A percentile compares a stretch with the other conserved stretches of the same genome.
phyloP scores from a whole-genome alignment of 1,140 invertebrate species.

The Octopus bimaculoides region DNA sequence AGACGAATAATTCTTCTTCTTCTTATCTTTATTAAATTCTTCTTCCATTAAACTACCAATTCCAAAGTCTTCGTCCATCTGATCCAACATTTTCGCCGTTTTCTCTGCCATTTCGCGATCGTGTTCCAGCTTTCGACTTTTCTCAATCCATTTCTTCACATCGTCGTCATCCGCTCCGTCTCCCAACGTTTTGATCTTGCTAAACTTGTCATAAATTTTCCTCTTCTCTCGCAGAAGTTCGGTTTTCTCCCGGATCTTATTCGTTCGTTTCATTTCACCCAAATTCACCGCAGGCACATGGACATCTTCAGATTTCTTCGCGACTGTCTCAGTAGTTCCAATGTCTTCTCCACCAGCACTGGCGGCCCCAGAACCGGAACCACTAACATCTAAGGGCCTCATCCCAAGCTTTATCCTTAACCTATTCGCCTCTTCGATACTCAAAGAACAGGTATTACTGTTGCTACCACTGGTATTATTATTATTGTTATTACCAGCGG shows the following conservation, averaged over 20 bases:
- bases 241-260: slow-evolving; percentile 79
- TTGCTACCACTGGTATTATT: background rate
- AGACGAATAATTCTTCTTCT: slow-evolving; percentile 45
- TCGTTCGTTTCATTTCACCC: slow-evolving; percentile 70
- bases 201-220: slow-evolving; percentile 73
- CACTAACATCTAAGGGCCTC: slow-evolving; percentile 78
- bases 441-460: slow-evolving; percentile 61
- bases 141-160: slow-evolving; percentile 73
- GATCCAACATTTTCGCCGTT: slow-evolving; percentile 87
- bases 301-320: slow-evolving; percentile 69
- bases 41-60: slow-evolving; percentile 78
- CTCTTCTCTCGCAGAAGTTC: slow-evolving; percentile 70
- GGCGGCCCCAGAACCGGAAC: background rate
- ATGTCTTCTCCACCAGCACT: background rate
- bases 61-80: slow-evolving; percentile 94
- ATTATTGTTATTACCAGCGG: background rate
- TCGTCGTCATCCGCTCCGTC: slow-evolving; percentile 56
- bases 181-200: slow-evolving; percentile 63
- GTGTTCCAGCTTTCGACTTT: slow-evolving; percentile 72
- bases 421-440: slow-evolving; percentile 89
- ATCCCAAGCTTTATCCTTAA: slow-evolving; percentile 88
- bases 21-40: slow-evolving; percentile 68
- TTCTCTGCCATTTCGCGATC: slow-evolving; percentile 85
- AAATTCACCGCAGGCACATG: slow-evolving; percentile 87
- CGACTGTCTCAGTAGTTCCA: slow-evolving; percentile 17